These are phyloP conservation scores for Proisotoma minuta DNA, from an alignment of 2,888 invertebrate genomes.

Conservation along the genomic window DNA sequence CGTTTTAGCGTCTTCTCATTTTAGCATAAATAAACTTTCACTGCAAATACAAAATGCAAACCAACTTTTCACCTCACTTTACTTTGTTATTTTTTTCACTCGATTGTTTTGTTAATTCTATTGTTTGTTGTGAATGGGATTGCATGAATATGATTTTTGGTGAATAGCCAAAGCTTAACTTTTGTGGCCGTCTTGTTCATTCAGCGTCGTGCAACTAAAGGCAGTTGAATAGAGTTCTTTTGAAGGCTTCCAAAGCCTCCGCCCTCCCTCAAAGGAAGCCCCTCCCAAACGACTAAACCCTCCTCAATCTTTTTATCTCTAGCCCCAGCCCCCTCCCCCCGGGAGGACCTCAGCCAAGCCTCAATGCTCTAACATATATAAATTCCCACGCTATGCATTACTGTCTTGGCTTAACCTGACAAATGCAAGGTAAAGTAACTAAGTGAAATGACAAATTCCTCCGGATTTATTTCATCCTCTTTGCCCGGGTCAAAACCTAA, in stretches of 20 bases:
- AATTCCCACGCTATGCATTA: no score
- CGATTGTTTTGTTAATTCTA: neutral
- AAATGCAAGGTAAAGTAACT: neutral
- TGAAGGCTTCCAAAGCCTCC: slow-evolving; percentile 13
- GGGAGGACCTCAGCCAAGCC: slow-evolving; percentile 1
- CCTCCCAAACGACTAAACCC: slow-evolving; percentile 43
- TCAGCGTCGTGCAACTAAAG: neutral
- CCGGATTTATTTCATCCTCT: slow-evolving; percentile 1
- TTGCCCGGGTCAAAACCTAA: neutral
- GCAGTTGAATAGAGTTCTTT: neutral
- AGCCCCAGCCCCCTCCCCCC: slow-evolving; percentile 54
- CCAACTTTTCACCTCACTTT: neutral
- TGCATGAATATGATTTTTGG: no score
- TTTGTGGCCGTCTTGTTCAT: neutral
- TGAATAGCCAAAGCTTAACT: no score
- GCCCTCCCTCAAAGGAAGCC: slow-evolving; percentile 27
- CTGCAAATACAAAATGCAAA: neutral
- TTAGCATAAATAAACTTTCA: neutral
- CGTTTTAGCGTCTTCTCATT: neutral
- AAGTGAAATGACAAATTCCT: slow-evolving; percentile 6
- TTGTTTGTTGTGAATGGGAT: no score
- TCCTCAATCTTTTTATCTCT: slow-evolving; percentile 51
- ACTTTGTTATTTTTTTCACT: neutral
- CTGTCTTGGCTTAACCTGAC: neutral
- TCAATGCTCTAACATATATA: no score